Conservation (phyloP, 2,888 invertebrate species). For the Heliconius aoede region DNA sequence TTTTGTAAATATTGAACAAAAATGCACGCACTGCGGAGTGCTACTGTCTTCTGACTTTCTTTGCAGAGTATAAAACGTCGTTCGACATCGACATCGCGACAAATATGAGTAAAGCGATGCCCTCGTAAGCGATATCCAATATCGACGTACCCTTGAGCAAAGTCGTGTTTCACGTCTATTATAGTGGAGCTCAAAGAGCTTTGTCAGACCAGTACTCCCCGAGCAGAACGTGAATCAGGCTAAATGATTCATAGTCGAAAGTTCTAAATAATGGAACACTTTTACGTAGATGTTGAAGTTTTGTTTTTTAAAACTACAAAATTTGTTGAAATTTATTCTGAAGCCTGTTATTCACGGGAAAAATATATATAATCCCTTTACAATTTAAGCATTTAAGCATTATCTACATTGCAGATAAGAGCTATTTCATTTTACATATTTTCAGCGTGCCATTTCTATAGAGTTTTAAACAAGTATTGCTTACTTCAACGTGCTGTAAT, state of each 20-base stretch:
- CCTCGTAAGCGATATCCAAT: slow-evolving; percentile 74
- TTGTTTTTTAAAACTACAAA: not conserved
- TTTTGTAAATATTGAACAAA: slow-evolving; percentile 66
- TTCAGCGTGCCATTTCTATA: not conserved
- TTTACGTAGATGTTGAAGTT: not conserved
- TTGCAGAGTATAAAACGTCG: slow-evolving; percentile 60
- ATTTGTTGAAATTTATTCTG: too few relatives aligned
- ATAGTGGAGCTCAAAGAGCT: slow-evolving; percentile 50
- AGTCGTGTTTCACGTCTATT: slow-evolving; percentile 62
- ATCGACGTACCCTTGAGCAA: slow-evolving; percentile 60
- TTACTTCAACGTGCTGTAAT: not conserved
- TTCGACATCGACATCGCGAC: slow-evolving; percentile 58
- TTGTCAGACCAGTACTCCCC: slow-evolving; percentile 37
- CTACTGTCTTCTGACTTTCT: slow-evolving; percentile 64
- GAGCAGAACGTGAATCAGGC: slow-evolving; percentile 37
- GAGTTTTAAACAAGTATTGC: not conserved
- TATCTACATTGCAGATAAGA: not conserved
- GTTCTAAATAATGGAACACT: not conserved
- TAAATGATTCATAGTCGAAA: slow-evolving; percentile 23
- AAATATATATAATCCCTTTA: too few relatives aligned
- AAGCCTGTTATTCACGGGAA: too few relatives aligned
- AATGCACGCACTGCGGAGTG: slow-evolving; percentile 56
- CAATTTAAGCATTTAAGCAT: too few relatives aligned
- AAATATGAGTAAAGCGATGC: slow-evolving; percentile 56
- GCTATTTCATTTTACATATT: not conserved